Percentiles rank a stretch among this genome's conserved stretches.
phyloP scores from a whole-genome alignment of 1,140 invertebrate species.

The Penaeus indicus region DNA sequence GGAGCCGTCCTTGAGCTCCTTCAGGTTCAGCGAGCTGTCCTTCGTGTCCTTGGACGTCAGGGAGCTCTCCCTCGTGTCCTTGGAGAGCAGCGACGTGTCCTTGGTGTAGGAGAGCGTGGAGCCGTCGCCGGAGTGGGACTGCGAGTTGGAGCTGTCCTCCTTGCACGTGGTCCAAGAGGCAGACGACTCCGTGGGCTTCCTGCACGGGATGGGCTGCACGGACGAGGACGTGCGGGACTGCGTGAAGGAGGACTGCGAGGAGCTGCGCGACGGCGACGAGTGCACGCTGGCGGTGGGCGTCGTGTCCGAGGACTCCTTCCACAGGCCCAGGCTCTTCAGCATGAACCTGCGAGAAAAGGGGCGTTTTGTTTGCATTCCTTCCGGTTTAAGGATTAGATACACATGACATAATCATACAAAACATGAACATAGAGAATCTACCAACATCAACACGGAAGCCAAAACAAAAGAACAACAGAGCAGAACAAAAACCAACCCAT shows the following conservation, averaged over 20 bases:
- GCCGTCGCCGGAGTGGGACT: slow-evolving; percentile 45
- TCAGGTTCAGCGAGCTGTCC: slow-evolving; percentile 43
- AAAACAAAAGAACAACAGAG: too few relatives aligned
- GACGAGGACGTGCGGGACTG: slow-evolving; percentile 44
- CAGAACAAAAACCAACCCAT: too few relatives aligned
- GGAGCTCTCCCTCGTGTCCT: slow-evolving; percentile 47
- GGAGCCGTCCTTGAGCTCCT: slow-evolving; percentile 41
- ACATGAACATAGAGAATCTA: too few relatives aligned
- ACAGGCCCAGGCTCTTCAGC: slow-evolving; percentile 92
- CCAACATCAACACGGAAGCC: too few relatives aligned
- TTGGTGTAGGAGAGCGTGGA: slow-evolving; percentile 58
- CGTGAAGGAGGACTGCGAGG: slow-evolving; percentile 42
- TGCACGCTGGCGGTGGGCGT: slow-evolving; percentile 36
- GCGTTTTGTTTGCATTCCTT: too few relatives aligned
- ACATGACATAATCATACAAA: too few relatives aligned
- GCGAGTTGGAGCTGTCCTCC: slow-evolving; percentile 57
- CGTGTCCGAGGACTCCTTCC: slow-evolving; percentile 75
- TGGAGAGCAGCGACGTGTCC: slow-evolving; percentile 54
- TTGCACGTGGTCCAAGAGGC: slow-evolving; percentile 45
- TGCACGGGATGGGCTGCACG: slow-evolving; percentile 24
- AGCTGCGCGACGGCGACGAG: slow-evolving; percentile 38
- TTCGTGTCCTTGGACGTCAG: slow-evolving; percentile 50
- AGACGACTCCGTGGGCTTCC: slow-evolving; percentile 43
- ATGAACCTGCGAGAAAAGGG: slow-evolving; percentile 76
- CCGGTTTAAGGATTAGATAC: too few relatives aligned